Conservation (phyloP, 2,113 vertebrate species). For the Bos taurus region DNA sequence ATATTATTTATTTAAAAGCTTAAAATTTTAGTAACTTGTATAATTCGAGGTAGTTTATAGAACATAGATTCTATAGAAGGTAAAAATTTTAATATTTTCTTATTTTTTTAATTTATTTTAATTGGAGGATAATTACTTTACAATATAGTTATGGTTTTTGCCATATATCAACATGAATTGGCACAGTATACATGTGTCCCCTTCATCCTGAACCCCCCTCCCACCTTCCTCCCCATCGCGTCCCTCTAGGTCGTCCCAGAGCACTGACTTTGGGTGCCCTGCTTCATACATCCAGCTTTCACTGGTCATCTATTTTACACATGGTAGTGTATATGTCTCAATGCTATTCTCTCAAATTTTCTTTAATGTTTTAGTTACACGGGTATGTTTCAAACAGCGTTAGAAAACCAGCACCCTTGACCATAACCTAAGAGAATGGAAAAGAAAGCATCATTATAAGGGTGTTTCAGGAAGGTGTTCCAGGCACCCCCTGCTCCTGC, state of each 20-base stretch:
- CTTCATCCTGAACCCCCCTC: neutral
- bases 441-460: neutral
- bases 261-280: neutral
- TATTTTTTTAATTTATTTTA: neutral
- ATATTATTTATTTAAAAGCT: neutral
- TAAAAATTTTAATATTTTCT: neutral
- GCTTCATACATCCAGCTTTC: neutral
- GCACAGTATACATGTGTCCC: neutral
- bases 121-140: neutral
- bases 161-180: neutral
- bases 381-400: neutral
- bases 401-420: neutral
- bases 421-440: neutral
- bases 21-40: neutral
- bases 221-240: neutral
- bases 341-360: neutral
- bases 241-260: neutral
- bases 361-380: neutral
- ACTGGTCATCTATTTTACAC: neutral
- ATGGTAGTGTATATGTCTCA: neutral
- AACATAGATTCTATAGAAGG: neutral
- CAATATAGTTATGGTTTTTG: neutral
- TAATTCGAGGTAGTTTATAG: neutral
- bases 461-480: neutral
- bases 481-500: neutral